phyloP scores from a whole-genome alignment of 2,888 invertebrate genomes.

The Augiades crinisus region DNA sequence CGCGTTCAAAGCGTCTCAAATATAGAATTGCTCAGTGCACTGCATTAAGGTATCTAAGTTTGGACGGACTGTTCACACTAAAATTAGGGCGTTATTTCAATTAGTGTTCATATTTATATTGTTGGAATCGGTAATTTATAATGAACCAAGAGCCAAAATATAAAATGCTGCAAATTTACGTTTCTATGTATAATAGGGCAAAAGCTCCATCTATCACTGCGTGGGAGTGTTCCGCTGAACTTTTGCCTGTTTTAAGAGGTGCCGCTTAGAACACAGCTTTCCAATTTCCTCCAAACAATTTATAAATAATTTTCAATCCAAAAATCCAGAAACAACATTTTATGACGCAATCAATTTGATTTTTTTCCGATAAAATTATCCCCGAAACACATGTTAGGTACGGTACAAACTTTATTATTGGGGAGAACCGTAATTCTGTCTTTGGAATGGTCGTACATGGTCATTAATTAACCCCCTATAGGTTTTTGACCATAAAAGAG shows the following conservation, averaged over 20 bases:
- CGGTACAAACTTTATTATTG: conserved; percentile 59
- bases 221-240: too few species aligned
- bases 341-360: conserved; percentile 57
- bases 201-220: too few species aligned
- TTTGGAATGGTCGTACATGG: conserved; percentile 59
- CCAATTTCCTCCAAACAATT: too few species aligned
- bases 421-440: conserved; percentile 52
- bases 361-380: conserved; percentile 57
- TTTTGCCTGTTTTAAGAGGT: too few species aligned
- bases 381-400: conserved; percentile 62
- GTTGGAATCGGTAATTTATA: too few species aligned
- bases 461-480: conserved; percentile 70
- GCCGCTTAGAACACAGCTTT: too few species aligned
- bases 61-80: neutral
- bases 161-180: too few species aligned
- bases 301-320: conserved; percentile 2
- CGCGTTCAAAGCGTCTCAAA: conserved; percentile 47
- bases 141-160: too few species aligned
- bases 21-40: conserved; percentile 50
- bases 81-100: conserved; percentile 1
- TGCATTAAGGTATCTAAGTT: conserved; percentile 8
- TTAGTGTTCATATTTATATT: too few species aligned
- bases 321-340: conserved; percentile 33
- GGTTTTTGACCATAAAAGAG: conserved; percentile 51
- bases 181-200: too few species aligned